Evolutionary conservation across 92 coral and sea anemone species (phyloP).

Genomic region (Palythoa heliodiscus): DNA sequence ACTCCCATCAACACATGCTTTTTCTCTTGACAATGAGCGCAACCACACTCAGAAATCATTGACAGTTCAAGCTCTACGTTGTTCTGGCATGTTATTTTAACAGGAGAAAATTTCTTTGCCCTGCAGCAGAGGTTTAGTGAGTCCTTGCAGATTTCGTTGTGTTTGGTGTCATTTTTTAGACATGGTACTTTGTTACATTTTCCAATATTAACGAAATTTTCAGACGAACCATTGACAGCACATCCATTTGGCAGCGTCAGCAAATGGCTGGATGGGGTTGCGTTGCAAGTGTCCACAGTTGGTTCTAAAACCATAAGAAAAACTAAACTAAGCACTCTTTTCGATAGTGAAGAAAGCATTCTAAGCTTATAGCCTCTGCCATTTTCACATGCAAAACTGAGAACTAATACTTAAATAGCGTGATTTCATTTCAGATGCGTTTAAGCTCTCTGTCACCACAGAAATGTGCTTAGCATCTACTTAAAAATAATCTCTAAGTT

Average conservation of each 20-base stretch:
- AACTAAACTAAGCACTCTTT: too few relatives aligned
- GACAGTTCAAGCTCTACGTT: conserved; percentile 28
- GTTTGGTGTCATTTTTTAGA: conserved; percentile 9
- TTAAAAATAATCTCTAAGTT: too few relatives aligned
- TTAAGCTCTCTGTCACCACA: too few relatives aligned
- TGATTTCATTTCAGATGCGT: too few relatives aligned
- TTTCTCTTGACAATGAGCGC: conserved; percentile 30
- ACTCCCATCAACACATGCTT: conserved; percentile 36
- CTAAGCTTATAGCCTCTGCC: too few relatives aligned
- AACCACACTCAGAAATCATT: conserved; percentile 44
- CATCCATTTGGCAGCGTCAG: conserved; percentile 55
- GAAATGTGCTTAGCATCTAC: too few relatives aligned
- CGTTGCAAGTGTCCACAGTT: conserved; percentile 42
- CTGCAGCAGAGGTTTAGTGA: neutral
- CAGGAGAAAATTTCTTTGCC: neutral
- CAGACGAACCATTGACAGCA: conserved; percentile 18
- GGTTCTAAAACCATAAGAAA: conserved; percentile 1
- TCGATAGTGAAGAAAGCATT: too few relatives aligned
- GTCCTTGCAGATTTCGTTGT: neutral
- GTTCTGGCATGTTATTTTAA: neutral
- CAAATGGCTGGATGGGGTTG: conserved; percentile 12
- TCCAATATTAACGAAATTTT: conserved; percentile 44
- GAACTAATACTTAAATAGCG: too few relatives aligned
- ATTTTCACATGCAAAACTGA: too few relatives aligned
- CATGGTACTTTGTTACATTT: conserved; percentile 40